Percentiles rank a stretch among this genome's conserved stretches.
These are phyloP conservation scores for Graptemys geographica DNA, from an alignment of 2,797 vertebrate species.

Conservation along the genomic window DNA sequence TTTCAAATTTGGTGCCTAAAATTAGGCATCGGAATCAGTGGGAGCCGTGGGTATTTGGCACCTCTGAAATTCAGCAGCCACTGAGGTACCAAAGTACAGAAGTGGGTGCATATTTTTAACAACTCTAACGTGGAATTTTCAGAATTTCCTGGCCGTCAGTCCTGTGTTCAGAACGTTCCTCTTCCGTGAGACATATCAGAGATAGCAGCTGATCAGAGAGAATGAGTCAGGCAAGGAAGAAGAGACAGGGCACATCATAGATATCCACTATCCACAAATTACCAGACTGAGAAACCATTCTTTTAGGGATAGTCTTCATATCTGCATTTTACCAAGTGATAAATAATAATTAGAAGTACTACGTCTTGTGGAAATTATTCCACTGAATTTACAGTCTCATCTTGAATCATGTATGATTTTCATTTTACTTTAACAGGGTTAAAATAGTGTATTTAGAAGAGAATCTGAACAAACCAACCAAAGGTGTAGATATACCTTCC, in stretches of 20 bases:
- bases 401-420: background rate
- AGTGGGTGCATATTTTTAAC: background rate
- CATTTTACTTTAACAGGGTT: background rate
- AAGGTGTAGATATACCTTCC: background rate
- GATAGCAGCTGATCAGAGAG: background rate
- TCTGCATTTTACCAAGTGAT: background rate
- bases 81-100: background rate
- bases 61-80: background rate
- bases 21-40: background rate
- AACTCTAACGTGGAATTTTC: background rate
- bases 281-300: background rate
- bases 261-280: fast-evolving
- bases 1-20: background rate
- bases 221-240: background rate
- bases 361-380: background rate
- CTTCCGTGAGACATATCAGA: background rate
- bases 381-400: background rate
- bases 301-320: background rate
- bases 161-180: background rate
- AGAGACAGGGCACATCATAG: background rate
- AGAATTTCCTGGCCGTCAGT: constrained; percentile 1
- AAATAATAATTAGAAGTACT: background rate
- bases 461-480: background rate
- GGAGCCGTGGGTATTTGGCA: background rate
- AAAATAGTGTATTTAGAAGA: background rate